Base-by-base conservation (phyloP, 37 sponge, comb jelly and placozoan genomes). In the Beroe ovata region DNA sequence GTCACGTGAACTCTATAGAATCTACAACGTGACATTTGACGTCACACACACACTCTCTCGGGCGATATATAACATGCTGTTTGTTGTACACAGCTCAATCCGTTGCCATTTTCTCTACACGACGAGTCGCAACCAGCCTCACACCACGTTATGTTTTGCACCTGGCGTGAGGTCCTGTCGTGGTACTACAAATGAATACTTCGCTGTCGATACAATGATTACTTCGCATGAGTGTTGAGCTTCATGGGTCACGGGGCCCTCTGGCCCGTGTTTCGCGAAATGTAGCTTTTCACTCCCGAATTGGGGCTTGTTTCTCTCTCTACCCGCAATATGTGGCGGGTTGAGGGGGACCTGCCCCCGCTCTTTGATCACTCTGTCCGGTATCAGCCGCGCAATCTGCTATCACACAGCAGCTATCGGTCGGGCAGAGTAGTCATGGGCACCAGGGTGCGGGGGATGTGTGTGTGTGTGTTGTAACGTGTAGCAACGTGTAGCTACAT, bases 361-460 rank as follows among this genome's bases (percentile, higher is more conserved):
- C 42, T 77, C 54, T 77, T 8, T 77, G 42, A 4, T 54, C 54
- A 21, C 28, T 35, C 28, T 22, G 8, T 26, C 84, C 84, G 42
- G 84, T 42, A 77, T 77, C 84, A 77, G 84, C 84, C 84, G 54
- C 84, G 84, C 84, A 21, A 8, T 77, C 84, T 42, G 84, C 84
- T 77, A 41, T 29, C 35, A 77, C 39, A 8, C 3, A 54, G 84
- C 84, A 42, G 84, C 84, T 77, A 77, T 42, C 54, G 84, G 84
- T 77, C 84, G 84, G 84, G 84, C 4, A 19, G 23, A 21, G 84
- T 38, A 54, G 84, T 40, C 84, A 77, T 23, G 84, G 84, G 84
- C 84, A 77, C 84, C 84, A 77, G 84, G 38, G 84, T 35, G 33
- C 84, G 54, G 25, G 69, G 54, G 54, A 11, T 47, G 54, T 6